Conservation (phyloP, 2,888 invertebrate genomes). For the Rhagonycha lutea region DNA sequence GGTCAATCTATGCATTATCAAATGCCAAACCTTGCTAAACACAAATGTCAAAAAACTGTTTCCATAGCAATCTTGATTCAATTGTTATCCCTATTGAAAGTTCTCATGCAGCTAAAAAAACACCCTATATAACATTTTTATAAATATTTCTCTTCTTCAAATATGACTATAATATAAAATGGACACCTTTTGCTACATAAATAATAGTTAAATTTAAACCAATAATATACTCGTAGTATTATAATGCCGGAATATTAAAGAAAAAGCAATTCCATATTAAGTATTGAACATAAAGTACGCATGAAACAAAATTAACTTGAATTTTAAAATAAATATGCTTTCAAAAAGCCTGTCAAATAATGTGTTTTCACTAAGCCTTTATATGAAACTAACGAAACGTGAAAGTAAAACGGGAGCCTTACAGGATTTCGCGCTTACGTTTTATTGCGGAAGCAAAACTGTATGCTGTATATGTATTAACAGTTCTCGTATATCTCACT, state of each 20-base stretch:
- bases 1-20: too few species aligned
- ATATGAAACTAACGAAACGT: constrained; percentile 11
- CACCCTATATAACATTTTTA: too few species aligned
- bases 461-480: background rate
- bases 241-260: background rate
- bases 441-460: constrained; percentile 8
- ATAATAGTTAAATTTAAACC: too few species aligned
- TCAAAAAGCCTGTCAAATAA: background rate
- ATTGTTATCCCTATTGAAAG: too few species aligned
- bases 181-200: too few species aligned
- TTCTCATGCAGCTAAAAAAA: too few species aligned
- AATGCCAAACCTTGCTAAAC: too few species aligned
- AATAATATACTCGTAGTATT: too few species aligned
- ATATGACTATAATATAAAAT: too few species aligned
- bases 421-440: constrained; percentile 12
- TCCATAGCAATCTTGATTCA: too few species aligned
- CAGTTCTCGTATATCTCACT: background rate
- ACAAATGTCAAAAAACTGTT: too few species aligned
- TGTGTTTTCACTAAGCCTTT: background rate
- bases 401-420: constrained; percentile 7
- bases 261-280: background rate
- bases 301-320: background rate
- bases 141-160: too few species aligned
- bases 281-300: background rate
- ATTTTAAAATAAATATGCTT: background rate